Conservation (phyloP, 2,888 invertebrate species). For the Drosophila mercatorum region DNA sequence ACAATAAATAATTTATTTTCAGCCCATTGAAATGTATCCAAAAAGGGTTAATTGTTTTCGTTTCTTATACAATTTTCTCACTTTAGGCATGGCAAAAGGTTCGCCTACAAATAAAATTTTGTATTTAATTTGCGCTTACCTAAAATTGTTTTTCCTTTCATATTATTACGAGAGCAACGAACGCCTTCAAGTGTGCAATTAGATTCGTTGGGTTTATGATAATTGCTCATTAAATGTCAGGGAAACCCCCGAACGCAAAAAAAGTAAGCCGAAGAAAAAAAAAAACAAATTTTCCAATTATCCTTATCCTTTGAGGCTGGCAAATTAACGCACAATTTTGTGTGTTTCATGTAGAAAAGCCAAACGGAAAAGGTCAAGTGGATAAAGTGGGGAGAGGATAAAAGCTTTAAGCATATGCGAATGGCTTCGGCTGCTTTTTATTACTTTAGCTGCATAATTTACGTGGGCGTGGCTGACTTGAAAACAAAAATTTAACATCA, state of each 20-base stretch:
- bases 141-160: not conserved
- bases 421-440: slow-evolving; percentile 23
- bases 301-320: slow-evolving; percentile 56
- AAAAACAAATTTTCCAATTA: slow-evolving; percentile 50
- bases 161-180: slow-evolving; percentile 2
- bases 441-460: slow-evolving; percentile 52
- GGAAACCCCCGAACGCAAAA: slow-evolving; percentile 3
- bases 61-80: not conserved
- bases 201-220: slow-evolving; percentile 19
- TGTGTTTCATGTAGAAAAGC: slow-evolving; percentile 26
- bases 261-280: not conserved
- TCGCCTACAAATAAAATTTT: slow-evolving; percentile 2
- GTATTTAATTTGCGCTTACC: slow-evolving; percentile 2
- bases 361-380: slow-evolving; percentile 69
- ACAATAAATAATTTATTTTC: not conserved
- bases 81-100: slow-evolving; percentile 1
- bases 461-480: slow-evolving; percentile 31
- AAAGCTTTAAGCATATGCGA: slow-evolving; percentile 22
- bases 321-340: slow-evolving; percentile 36
- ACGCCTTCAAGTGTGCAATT: slow-evolving; percentile 40
- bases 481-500: slow-evolving; percentile 67
- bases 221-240: slow-evolving; percentile 55
- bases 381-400: not conserved
- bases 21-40: not conserved
- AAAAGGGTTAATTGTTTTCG: not conserved